Conservation (phyloP, 2,113 vertebrate species). For the Clarias batrachus region DNA sequence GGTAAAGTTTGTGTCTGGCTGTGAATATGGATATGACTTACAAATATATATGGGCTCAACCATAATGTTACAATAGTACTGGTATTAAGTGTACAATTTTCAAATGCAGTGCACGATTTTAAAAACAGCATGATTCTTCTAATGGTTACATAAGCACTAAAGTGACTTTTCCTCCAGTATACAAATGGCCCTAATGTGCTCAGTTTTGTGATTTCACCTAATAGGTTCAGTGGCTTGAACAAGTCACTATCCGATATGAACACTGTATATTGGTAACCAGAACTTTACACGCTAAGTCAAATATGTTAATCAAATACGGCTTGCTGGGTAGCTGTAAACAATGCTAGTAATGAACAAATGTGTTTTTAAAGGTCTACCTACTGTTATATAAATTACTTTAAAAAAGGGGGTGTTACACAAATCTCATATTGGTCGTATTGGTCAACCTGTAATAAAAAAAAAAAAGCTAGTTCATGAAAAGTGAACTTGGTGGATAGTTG, state of each 20-base stretch:
- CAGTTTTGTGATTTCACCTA: neutral
- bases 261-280: neutral
- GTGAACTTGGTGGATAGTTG: neutral
- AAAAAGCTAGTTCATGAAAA: neutral
- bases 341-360: neutral
- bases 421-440: neutral
- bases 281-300: neutral
- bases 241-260: neutral
- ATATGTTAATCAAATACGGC: neutral
- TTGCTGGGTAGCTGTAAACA: neutral
- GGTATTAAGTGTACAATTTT: neutral
- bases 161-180: neutral
- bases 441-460: neutral
- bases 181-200: neutral
- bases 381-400: neutral
- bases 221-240: neutral
- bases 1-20: slow-evolving; percentile 58
- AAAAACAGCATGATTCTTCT: neutral
- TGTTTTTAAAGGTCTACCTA: neutral
- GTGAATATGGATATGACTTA: neutral
- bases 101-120: neutral
- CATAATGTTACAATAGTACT: neutral
- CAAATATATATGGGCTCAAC: neutral
- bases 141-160: neutral
- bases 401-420: neutral